phyloP scores from a whole-genome alignment of 2,888 invertebrate species.

The Argyra leucocephala region DNA sequence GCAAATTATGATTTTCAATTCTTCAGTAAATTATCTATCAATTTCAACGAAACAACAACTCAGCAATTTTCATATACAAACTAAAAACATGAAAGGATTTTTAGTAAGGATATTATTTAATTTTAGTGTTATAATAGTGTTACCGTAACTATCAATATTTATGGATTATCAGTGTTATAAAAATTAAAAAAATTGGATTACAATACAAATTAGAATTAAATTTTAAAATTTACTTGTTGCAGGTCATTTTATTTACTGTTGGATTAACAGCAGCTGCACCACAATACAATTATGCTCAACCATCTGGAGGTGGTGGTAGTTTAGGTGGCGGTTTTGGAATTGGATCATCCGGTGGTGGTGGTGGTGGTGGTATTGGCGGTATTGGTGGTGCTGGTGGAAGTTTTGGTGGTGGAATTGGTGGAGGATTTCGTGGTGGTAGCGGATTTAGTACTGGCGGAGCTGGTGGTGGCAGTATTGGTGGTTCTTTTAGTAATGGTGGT shows the following conservation, averaged over 20 bases:
- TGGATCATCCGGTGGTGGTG: neutral
- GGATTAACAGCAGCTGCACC: slow-evolving; percentile 7
- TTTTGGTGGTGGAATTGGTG: slow-evolving; percentile 20
- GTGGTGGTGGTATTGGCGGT: neutral
- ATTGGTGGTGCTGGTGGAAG: neutral
- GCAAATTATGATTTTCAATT: neutral
- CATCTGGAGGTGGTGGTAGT: slow-evolving; percentile 11
- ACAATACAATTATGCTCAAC: slow-evolving; percentile 9
- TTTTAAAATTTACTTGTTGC: neutral
- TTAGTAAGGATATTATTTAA: neutral
- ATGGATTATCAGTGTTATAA: too few relatives aligned
- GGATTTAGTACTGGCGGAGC: slow-evolving; percentile 20
- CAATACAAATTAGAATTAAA: neutral
- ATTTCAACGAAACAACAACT: neutral
- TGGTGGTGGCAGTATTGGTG: slow-evolving; percentile 17
- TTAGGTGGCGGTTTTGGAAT: neutral
- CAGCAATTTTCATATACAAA: neutral
- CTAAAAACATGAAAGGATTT: neutral
- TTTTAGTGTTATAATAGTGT: too few relatives aligned
- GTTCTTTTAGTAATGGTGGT: slow-evolving; percentile 19
- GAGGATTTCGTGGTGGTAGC: slow-evolving; percentile 17
- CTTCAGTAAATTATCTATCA: neutral
- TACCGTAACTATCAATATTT: too few relatives aligned
- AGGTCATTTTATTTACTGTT: neutral
- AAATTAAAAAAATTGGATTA: too few relatives aligned